phyloP scores from a whole-genome alignment of 2,797 vertebrate species.

The Gambusia yucatana region DNA sequence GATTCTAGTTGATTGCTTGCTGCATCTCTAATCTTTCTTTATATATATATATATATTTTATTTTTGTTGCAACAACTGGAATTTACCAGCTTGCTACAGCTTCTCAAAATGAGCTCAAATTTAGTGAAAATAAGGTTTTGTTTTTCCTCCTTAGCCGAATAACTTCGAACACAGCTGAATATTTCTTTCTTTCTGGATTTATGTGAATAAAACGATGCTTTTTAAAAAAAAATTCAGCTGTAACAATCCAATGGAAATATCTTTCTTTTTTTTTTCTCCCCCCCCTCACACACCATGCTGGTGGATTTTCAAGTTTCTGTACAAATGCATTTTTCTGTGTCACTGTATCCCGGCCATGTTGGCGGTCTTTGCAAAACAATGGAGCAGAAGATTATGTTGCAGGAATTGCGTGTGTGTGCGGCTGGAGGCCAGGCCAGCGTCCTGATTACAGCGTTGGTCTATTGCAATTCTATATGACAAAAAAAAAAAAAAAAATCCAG shows the following conservation, averaged over 20 bases:
- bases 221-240: not conserved
- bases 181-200: not conserved
- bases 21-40: not conserved
- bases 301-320: not conserved
- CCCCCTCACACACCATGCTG: not conserved
- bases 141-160: not conserved
- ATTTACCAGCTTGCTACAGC: not conserved
- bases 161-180: not conserved
- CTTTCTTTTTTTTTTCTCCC: not conserved
- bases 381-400: not conserved
- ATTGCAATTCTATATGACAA: not conserved
- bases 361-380: conserved; percentile 11
- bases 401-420: not conserved
- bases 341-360: not conserved
- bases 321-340: not conserved
- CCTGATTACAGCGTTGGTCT: conserved; percentile 18
- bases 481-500: conserved; percentile 15
- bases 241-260: conserved; percentile 10
- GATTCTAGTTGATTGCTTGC: not conserved
- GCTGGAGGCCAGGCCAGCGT: conserved; percentile 26
- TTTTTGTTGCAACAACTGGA: not conserved
- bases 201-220: not conserved
- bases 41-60: not conserved
- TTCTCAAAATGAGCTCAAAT: not conserved
- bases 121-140: not conserved